These are phyloP conservation scores for Enteromius fasciolatus DNA, from an alignment of 2,797 vertebrate genomes.

Conservation along the genomic window DNA sequence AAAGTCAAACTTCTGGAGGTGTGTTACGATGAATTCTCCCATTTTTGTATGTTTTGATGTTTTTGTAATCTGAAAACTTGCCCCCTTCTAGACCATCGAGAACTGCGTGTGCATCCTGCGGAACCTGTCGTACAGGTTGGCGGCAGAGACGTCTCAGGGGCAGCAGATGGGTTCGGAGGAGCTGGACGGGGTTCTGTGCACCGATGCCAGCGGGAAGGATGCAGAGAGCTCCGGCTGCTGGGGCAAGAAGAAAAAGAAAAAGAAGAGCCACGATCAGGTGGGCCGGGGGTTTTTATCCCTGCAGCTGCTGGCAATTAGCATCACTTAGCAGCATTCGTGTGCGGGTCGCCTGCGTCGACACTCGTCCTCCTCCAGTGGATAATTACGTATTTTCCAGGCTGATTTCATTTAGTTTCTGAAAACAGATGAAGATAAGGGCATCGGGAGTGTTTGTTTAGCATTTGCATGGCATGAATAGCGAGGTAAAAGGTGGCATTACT, in stretches of 20 bases:
- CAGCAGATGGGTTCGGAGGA: slow-evolving; percentile 97
- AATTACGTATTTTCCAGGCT: slow-evolving; percentile 61
- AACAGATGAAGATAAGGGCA: slow-evolving; percentile 53
- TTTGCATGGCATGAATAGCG: slow-evolving; percentile 38
- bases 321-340: slow-evolving; percentile 58
- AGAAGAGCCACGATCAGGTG: slow-evolving; percentile 99
- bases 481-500: slow-evolving; percentile 53
- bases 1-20: background rate
- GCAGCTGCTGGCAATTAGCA: slow-evolving; percentile 72
- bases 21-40: background rate
- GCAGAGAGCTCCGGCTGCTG: slow-evolving; percentile 95
- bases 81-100: slow-evolving; percentile 87
- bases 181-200: slow-evolving; percentile 93
- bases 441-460: slow-evolving; percentile 48
- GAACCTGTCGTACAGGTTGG: slow-evolving; percentile 98
- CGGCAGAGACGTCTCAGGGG: slow-evolving; percentile 97
- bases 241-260: slow-evolving; percentile 99
- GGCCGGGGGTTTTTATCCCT: slow-evolving; percentile 61
- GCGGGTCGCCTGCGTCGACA: slow-evolving; percentile 53
- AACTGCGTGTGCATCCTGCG: slow-evolving; percentile 99
- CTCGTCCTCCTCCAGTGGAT: slow-evolving; percentile 52
- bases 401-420: slow-evolving; percentile 64
- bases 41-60: background rate
- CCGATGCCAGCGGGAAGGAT: slow-evolving; percentile 91
- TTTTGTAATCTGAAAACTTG: background rate